Percentiles rank a stretch among this genome's conserved stretches.
phyloP scores from a whole-genome alignment of 1,140 invertebrate species.

The Acromyrmex heyeri region DNA sequence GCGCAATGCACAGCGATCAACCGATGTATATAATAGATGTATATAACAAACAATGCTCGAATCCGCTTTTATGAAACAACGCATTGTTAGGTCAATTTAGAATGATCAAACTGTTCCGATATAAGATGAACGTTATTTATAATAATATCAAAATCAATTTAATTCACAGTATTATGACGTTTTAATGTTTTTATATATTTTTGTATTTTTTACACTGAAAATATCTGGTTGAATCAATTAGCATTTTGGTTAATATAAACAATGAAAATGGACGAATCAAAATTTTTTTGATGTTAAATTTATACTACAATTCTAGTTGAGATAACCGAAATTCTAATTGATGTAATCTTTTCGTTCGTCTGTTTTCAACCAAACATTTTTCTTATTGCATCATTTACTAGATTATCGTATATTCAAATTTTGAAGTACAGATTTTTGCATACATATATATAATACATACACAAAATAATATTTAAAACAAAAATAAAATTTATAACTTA shows the following conservation, averaged over 20 bases:
- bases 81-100: neutral
- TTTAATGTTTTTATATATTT: neutral
- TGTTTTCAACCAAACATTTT: no score
- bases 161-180: neutral
- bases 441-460: neutral
- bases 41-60: neutral
- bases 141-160: neutral
- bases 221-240: no score
- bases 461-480: neutral
- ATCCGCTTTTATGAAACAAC: neutral
- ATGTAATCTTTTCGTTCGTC: no score
- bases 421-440: neutral
- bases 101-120: neutral
- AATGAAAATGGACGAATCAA: no score
- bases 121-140: neutral
- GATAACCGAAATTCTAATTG: no score
- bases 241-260: no score
- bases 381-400: no score
- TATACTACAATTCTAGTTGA: no score
- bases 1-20: slow-evolving; percentile 64
- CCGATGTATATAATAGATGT: slow-evolving; percentile 65
- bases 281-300: no score
- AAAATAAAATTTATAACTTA: slow-evolving; percentile 9
- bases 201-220: no score
- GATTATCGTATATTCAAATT: neutral